Evolutionary conservation across 2,113 vertebrate species (phyloP), one percentile per base, ranked within the genome.

Genomic region (Hemicordylus capensis): DNA sequence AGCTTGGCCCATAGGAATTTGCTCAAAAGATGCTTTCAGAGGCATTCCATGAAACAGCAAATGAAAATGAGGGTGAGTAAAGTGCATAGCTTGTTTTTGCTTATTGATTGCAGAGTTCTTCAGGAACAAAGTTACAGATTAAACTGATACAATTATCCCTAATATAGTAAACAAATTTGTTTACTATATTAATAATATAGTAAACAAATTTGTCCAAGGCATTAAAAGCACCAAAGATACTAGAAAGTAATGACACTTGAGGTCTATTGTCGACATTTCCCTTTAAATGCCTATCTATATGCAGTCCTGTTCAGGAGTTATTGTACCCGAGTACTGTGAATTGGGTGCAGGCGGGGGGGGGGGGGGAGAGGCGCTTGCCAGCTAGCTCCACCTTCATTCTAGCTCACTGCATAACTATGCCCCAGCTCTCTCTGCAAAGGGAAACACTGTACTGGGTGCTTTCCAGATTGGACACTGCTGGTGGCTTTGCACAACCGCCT

Each of bases 11-110:
- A n/a, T n/a, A n/a, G n/a, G n/a, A n/a, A n/a, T n/a, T n/a, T n/a
- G n/a, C n/a, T n/a, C n/a, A n/a, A n/a, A n/a, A n/a, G n/a, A n/a
- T n/a, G n/a, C n/a, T n/a, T n/a, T 28, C 24, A 19, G 87, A 70
- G 66, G 80, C 80, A 73, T 84, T 91, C 88, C 79, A 89, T 37
- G 82, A 70, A 56, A 51, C 37, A 31, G 54, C 22, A 56, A n/a
- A 39, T 84, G 78, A 83, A 31, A 89, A 87, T n/a, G 12, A 22
- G 84, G 0, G 34, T 22, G 34, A 5, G 37, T 10, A 83, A 19
- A 66, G 51, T 80, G 51, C 26, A 69, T 6, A 9, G 46, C 24
- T 81, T 37, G 66, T 64, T 46, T 58, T 51, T 20, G 39, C 37
- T 67, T 61, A 44, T 44, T 72, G 22, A 72, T 22, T 70, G 10